phyloP scores from a whole-genome alignment of 2,888 invertebrate species.

The Nomada flava region DNA sequence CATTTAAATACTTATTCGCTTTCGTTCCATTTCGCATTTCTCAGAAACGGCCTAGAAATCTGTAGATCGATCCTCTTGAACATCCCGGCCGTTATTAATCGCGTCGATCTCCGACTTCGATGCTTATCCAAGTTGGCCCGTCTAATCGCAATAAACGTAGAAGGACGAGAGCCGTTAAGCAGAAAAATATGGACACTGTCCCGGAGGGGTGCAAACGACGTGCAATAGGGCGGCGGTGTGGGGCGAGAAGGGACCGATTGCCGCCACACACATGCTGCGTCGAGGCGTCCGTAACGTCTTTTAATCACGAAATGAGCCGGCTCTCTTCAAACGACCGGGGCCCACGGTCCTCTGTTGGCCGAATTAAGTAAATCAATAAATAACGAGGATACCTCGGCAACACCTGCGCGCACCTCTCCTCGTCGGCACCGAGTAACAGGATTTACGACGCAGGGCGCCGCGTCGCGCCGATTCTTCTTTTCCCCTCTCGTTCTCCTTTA shows the following conservation, averaged over 20 bases:
- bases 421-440: slow-evolving; percentile 70
- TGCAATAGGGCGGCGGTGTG: slow-evolving; percentile 9
- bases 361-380: slow-evolving; percentile 83
- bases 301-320: slow-evolving; percentile 83
- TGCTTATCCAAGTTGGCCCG: slow-evolving; percentile 29
- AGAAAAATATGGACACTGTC: slow-evolving; percentile 77
- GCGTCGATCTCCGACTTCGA: not conserved
- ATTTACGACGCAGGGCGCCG: slow-evolving; percentile 74
- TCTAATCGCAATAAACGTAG: slow-evolving; percentile 77
- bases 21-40: not conserved
- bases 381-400: slow-evolving; percentile 80
- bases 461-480: slow-evolving; percentile 62
- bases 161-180: slow-evolving; percentile 81
- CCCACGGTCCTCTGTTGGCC: slow-evolving; percentile 77
- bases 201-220: slow-evolving; percentile 43
- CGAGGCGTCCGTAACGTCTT: slow-evolving; percentile 82
- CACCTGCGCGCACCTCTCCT: slow-evolving; percentile 78
- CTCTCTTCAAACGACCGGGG: slow-evolving; percentile 77
- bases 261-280: slow-evolving; percentile 79
- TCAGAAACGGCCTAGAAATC: not conserved
- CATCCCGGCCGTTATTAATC: not conserved
- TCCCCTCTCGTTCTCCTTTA: slow-evolving; percentile 15
- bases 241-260: slow-evolving; percentile 59
- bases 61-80: not conserved
- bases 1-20: no score